Evolutionary conservation across 2,797 vertebrate species (phyloP).

Genomic region (Rhabdophis nuchalis): DNA sequence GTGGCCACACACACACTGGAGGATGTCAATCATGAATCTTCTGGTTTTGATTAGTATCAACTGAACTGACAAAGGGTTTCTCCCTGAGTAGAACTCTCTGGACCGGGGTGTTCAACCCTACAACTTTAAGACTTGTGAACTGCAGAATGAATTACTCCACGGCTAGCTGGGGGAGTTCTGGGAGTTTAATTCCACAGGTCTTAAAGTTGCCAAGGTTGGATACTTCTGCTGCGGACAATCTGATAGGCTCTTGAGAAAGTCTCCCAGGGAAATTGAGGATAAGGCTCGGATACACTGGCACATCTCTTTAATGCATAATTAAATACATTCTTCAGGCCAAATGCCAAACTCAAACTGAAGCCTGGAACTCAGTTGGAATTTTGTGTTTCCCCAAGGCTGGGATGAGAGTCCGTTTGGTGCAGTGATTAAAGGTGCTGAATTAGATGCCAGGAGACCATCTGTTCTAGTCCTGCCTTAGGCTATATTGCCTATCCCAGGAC

Average conservation of each 20-base stretch:
- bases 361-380: not conserved
- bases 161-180: not conserved
- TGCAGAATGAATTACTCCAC: not conserved
- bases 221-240: not conserved
- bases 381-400: not conserved
- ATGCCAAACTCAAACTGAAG: not conserved
- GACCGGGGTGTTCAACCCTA: not conserved
- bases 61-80: not conserved
- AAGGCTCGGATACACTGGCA: not conserved
- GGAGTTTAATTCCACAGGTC: not conserved
- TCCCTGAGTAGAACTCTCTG: not conserved
- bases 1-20: not conserved
- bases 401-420: not conserved
- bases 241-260: not conserved
- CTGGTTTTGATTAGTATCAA: not conserved
- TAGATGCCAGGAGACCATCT: not conserved
- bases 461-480: not conserved
- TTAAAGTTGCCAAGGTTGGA: not conserved
- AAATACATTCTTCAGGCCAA: not conserved
- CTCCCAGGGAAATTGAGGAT: not conserved
- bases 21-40: not conserved
- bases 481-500: not conserved
- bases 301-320: not conserved
- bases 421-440: not conserved
- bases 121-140: not conserved